Percentiles rank a stretch among this genome's conserved stretches.
Evolutionary conservation across 2,113 vertebrate genomes (phyloP).

Genomic region (Semicossyphus pulcher): DNA sequence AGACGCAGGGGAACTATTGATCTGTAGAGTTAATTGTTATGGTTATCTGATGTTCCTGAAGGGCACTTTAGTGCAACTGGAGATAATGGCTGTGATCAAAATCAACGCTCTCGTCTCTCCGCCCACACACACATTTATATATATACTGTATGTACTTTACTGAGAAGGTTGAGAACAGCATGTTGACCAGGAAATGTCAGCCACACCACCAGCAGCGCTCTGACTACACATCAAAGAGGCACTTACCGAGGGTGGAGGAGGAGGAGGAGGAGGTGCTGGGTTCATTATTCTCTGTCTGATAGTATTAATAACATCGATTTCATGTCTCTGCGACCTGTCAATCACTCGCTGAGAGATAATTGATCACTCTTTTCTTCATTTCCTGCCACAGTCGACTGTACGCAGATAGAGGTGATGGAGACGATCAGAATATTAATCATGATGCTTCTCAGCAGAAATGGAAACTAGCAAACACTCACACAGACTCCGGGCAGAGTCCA

Average conservation of each 20-base stretch:
- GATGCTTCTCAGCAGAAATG: neutral
- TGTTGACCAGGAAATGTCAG: constrained; percentile 19
- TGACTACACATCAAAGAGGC: neutral
- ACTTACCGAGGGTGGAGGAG: neutral
- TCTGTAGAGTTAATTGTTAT: constrained; percentile 23
- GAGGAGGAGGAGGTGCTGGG: neutral
- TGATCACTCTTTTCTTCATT: constrained; percentile 13
- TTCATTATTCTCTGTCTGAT: neutral
- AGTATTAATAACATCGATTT: constrained; percentile 15
- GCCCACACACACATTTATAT: neutral
- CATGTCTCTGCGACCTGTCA: constrained; percentile 19
- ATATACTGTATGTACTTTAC: neutral
- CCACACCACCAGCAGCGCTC: neutral
- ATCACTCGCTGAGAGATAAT: constrained; percentile 1
- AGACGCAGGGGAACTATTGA: neutral
- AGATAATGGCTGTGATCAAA: constrained; percentile 32
- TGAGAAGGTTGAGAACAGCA: neutral
- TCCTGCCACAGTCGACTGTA: constrained; percentile 6
- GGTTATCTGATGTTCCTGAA: constrained; percentile 55
- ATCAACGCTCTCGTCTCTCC: neutral
- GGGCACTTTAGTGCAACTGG: constrained; percentile 16
- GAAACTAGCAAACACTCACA: neutral
- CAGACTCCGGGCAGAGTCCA: neutral
- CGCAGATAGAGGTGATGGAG: neutral
- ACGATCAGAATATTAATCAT: neutral